Evolutionary conservation across 2,113 vertebrate species (phyloP), one percentile per base, ranked within the genome.

Genomic region (Cryptotis parvus): DNA sequence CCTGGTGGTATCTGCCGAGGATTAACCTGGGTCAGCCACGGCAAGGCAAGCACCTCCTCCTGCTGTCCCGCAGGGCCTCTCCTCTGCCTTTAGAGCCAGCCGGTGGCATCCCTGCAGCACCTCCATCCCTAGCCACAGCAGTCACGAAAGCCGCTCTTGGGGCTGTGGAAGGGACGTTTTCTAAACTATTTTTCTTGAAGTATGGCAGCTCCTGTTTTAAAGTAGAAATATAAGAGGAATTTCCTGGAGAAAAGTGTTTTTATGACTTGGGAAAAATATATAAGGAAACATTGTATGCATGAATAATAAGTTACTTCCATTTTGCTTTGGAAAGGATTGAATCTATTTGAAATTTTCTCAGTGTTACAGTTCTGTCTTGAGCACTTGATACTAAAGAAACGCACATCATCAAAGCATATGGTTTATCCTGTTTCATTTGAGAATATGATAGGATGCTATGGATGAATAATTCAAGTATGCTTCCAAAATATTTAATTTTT

Each of bases 261-360:
- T 73, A 15, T 8, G 31, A n/a, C 49, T 84, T 82, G 43, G 41
- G 43, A 9, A 75, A 49, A 86, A 69, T 43, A n/a, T 29, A 16
- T 37, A 70, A 55, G 22, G 37, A 29, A 24, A 61, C 37, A 58
- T 61, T 65, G 55, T 86, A 69, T n/a, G n/a, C 10, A 33, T n/a
- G 8, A 80, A 1, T 35, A 70, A 43, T 61, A 85, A 70, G 15
- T 70, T 80, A 41, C 29, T 84, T 33, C 39, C 65, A 4, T 74
- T 91, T 82, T 66, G 77, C 72, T 83, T 78, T 87, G 72, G 58
- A 70, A 77, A 87, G 10, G 87, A 80, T 83, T 69, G 37, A 39
- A 35, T 29, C 83, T n/a, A 43, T 74, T 72, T 74, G 29, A 87
- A 90, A 74, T 79, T 12, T 70, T 69, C 22, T 72, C 16, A 69